Conservation (phyloP, 2,113 vertebrate genomes). For the Prolemur simus region DNA sequence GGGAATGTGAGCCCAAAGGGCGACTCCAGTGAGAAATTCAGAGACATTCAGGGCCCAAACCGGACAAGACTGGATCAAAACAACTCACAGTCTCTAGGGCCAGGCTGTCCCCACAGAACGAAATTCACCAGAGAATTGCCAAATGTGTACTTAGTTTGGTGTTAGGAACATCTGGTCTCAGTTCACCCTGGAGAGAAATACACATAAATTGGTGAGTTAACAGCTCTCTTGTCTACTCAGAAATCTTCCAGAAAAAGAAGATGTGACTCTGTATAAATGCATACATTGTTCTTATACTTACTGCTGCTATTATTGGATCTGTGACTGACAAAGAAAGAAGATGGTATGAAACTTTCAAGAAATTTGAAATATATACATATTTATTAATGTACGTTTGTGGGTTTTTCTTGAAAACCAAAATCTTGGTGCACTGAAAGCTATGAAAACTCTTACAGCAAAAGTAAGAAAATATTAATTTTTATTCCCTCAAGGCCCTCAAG, state of each 20-base stretch:
- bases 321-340: slow-evolving; percentile 49
- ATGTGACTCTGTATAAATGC: not conserved
- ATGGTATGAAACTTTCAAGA: slow-evolving; percentile 13
- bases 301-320: not conserved
- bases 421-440: not conserved
- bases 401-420: not conserved
- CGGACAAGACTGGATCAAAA: not conserved
- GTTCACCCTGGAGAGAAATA: slow-evolving; percentile 49
- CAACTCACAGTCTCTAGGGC: not conserved
- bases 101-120: not conserved
- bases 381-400: slow-evolving; percentile 50
- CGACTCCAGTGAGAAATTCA: not conserved
- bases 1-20: not conserved
- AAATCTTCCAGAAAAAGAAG: slow-evolving; percentile 59
- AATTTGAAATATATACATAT: slow-evolving; percentile 34
- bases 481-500: not conserved
- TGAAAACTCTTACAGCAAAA: not conserved
- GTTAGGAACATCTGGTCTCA: slow-evolving; percentile 29
- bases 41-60: not conserved
- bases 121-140: slow-evolving; percentile 23
- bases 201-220: slow-evolving; percentile 29
- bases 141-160: slow-evolving; percentile 42
- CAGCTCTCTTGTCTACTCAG: slow-evolving; percentile 42
- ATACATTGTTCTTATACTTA: not conserved
- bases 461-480: not conserved